Evolutionary conservation across 2,797 vertebrate genomes (phyloP), one percentile per base, ranked within the genome.

Genomic region (Adrianichthys oophorus): DNA sequence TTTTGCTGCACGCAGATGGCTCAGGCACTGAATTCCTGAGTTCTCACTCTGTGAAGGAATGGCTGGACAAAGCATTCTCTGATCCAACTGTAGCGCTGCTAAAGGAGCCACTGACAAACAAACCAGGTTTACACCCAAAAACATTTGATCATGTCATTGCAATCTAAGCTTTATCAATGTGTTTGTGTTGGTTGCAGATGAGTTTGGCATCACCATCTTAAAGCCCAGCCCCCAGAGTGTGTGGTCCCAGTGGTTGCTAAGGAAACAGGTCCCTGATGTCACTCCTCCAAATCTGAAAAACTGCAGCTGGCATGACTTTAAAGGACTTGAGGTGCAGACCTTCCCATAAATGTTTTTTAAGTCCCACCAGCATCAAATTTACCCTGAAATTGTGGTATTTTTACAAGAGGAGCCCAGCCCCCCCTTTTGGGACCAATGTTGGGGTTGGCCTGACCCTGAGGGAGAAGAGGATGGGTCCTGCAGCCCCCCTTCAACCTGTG

Each of bases 1-100:
- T 98, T 83, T 23, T 94, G 21, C 46, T 95, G 62, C 85, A 91
- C 1, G 73, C 77, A 0, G 93, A 98, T 5, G 94, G 95, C n/a
- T 97, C 96, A 7, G 95, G 94, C 15, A 85, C 82, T 0, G 97
- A 99, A 76, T 84, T 99, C 18, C 93, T 98, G 56, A 86, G 86
- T 52, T 85, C 85, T 59, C 84, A 82, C 26, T 85, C 91, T 6
- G 90, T 93, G 2, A 89, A 93, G 23, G 60, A 93, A 42, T 86
- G 90, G 45, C 74, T 98, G 15, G 59, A 77, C 10, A 65, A 90
- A 64, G 93, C 85, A 0, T 72, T 71, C 26, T 72, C 83, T 46
- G 94, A 97, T 56, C 89, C 93, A 0, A 52, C 85, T 5, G 76
- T 89, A 1, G 91, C 90, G 0, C 73, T 97, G 67, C 77, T 95